Evolutionary conservation across 1,140 invertebrate species (phyloP).

Genomic region (Solenopsis invicta): DNA sequence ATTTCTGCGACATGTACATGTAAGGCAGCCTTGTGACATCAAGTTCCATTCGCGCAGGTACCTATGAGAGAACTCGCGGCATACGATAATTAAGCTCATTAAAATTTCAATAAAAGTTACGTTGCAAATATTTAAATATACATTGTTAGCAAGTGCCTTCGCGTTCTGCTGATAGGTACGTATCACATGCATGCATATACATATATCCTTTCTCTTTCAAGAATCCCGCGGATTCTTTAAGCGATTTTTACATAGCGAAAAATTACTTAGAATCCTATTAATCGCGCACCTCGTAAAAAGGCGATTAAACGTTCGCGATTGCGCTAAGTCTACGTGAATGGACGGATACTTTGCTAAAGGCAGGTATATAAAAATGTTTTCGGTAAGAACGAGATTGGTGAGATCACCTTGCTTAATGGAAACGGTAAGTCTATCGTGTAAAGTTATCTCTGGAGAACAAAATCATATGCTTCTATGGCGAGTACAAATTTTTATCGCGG

Average conservation of each 20-base stretch:
- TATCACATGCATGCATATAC: not conserved
- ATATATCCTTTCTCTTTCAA: not conserved
- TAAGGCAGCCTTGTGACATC: conserved; percentile 46
- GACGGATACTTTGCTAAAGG: conserved; percentile 71
- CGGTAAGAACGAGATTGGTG: conserved; percentile 33
- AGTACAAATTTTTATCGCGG: not conserved
- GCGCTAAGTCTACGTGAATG: conserved; percentile 62
- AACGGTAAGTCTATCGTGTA: conserved; percentile 21
- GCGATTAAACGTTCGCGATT: conserved; percentile 30
- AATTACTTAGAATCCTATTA: conserved; percentile 4
- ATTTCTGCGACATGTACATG: conserved; percentile 1
- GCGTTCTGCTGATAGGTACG: not conserved
- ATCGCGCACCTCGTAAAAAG: conserved; percentile 23
- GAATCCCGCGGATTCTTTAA: conserved; percentile 10
- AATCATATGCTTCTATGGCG: not conserved
- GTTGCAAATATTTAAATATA: conserved; percentile 9
- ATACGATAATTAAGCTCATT: not conserved
- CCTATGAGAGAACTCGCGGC: conserved; percentile 6
- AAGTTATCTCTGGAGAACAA: not conserved
- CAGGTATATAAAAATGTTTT: conserved; percentile 45
- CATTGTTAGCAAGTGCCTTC: conserved; percentile 1
- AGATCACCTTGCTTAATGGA: conserved; percentile 64
- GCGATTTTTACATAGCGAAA: conserved; percentile 12
- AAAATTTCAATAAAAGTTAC: conserved; percentile 7
- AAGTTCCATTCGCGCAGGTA: conserved; percentile 8